phyloP scores from a whole-genome alignment of 2,797 vertebrate genomes.

The Paratrypauchen microcephalus region DNA sequence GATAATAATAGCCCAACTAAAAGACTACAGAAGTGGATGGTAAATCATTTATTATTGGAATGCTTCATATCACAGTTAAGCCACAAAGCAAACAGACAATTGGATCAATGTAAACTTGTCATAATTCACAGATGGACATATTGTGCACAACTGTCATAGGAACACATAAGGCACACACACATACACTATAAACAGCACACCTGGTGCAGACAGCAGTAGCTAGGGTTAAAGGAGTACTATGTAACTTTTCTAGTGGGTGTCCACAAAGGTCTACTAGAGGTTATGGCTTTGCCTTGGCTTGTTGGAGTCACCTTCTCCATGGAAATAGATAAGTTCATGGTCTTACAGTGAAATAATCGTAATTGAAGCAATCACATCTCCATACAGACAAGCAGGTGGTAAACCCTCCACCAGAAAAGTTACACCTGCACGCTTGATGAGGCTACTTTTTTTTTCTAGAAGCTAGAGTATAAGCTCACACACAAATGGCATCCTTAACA shows the following conservation, averaged over 20 bases:
- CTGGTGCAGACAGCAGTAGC: conserved; percentile 56
- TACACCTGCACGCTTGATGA: conserved; percentile 22
- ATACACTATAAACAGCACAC: conserved; percentile 51
- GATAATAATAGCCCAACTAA: background rate
- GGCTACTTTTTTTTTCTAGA: conserved; percentile 15
- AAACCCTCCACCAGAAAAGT: no score
- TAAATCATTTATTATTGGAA: conserved; percentile 69
- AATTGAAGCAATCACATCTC: no score
- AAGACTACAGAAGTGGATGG: conserved; percentile 15
- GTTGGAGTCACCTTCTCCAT: no score
- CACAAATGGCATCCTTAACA: conserved; percentile 39
- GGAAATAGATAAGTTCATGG: no score
- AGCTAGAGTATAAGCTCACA: conserved; percentile 43
- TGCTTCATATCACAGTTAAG: conserved; percentile 61
- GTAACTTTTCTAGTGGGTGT: no score
- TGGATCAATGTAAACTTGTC: conserved; percentile 39
- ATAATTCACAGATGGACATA: conserved; percentile 36
- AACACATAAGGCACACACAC: conserved; percentile 64
- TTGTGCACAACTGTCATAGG: conserved; percentile 38
- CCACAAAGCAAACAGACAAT: conserved; percentile 60
- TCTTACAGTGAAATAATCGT: no score
- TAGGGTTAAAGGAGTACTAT: conserved; percentile 12
- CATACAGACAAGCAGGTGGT: no score
- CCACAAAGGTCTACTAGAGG: no score
- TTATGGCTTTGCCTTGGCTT: no score